These are phyloP conservation scores for Onthophagus sagittarius DNA, from an alignment of 2,888 invertebrate species.

Conservation along the genomic window DNA sequence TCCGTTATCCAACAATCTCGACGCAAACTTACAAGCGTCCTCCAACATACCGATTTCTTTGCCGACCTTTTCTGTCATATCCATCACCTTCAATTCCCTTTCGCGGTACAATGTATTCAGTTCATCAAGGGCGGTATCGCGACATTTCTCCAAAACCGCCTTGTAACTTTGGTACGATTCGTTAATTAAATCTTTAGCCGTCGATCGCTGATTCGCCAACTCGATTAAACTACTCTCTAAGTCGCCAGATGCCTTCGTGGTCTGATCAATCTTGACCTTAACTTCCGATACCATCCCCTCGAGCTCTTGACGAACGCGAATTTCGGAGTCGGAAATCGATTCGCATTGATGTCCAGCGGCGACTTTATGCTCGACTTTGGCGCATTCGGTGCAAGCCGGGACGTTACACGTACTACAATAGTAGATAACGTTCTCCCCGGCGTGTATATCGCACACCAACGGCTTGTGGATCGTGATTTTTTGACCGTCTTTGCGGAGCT, in stretches of 20 bases:
- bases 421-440: constrained; percentile 79
- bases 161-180: constrained; percentile 78
- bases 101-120: constrained; percentile 75
- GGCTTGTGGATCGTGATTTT: constrained; percentile 85
- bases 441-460: constrained; percentile 77
- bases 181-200: constrained; percentile 76
- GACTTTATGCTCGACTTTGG: constrained; percentile 77
- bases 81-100: constrained; percentile 87
- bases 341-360: constrained; percentile 79
- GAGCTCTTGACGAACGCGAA: constrained; percentile 71
- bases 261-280: constrained; percentile 69
- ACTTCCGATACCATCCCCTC: constrained; percentile 71
- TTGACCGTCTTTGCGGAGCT: constrained; percentile 71
- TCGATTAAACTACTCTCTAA: constrained; percentile 80
- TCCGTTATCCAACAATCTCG: constrained; percentile 76
- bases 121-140: constrained; percentile 71
- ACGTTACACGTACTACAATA: constrained; percentile 86
- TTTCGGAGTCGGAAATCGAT: constrained; percentile 73
- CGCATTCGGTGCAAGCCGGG: constrained; percentile 84
- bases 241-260: constrained; percentile 70
- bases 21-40: constrained; percentile 81
- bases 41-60: constrained; percentile 81
- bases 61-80: constrained; percentile 69
- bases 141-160: constrained; percentile 74
- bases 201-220: constrained; percentile 81